Percentiles rank a stretch among this genome's conserved stretches.
phyloP scores from a whole-genome alignment of 1,140 invertebrate genomes.

The Sweltsa coloradensis region DNA sequence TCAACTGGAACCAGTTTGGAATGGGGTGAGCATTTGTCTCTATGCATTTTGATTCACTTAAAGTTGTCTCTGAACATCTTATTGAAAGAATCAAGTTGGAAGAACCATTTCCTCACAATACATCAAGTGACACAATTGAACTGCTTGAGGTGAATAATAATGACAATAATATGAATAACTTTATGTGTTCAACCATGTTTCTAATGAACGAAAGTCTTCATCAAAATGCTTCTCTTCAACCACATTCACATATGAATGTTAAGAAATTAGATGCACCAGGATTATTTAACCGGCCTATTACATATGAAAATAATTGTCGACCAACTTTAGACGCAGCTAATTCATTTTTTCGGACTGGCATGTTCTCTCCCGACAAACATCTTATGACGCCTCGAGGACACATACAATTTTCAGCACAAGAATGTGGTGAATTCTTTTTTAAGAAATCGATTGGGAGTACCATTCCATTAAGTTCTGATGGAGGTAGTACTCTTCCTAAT shows the following conservation, averaged over 20 bases:
- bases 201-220: slow-evolving; percentile 16
- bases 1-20: no score
- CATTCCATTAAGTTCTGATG: no score
- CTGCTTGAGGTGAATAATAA: no score
- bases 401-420: slow-evolving; percentile 55
- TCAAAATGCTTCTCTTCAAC: slow-evolving; percentile 7
- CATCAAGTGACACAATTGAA: no score
- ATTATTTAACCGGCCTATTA: slow-evolving; percentile 10
- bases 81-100: slow-evolving; percentile 16
- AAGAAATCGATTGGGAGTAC: no score
- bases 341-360: slow-evolving; percentile 10
- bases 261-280: slow-evolving; percentile 9
- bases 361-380: slow-evolving; percentile 13
- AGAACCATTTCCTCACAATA: slow-evolving; percentile 10
- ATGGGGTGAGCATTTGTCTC: slow-evolving; percentile 8
- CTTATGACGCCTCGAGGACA: slow-evolving; percentile 54
- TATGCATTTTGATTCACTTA: slow-evolving; percentile 15
- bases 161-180: slow-evolving; percentile 10
- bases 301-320: slow-evolving; percentile 15
- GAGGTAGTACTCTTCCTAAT: no score
- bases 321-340: slow-evolving; percentile 14
- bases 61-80: slow-evolving; percentile 15
- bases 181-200: slow-evolving; percentile 16
- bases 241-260: slow-evolving; percentile 3
- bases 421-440: slow-evolving; percentile 46